phyloP scores from a whole-genome alignment of 2,888 invertebrate genomes.

The Drosophila meridiana region DNA sequence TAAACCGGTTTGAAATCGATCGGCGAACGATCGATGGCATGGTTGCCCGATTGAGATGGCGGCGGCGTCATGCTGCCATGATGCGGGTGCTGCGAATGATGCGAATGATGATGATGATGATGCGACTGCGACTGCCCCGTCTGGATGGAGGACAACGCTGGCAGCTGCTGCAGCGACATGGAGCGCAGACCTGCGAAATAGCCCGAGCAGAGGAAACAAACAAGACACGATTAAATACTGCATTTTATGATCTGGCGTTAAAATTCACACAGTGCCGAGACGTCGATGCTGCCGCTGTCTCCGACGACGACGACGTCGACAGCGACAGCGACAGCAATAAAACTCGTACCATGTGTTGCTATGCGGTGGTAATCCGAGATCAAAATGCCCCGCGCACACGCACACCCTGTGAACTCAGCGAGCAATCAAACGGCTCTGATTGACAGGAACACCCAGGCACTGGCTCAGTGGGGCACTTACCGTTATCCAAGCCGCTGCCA shows the following conservation, averaged over 20 bases:
- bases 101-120: conserved; percentile 59
- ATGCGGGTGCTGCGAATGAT: conserved; percentile 70
- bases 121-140: conserved; percentile 49
- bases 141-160: conserved; percentile 62
- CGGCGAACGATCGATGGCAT: conserved; percentile 67
- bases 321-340: conserved; percentile 46
- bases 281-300: conserved; percentile 23
- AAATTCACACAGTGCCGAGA: conserved; percentile 69
- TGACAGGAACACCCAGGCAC: conserved; percentile 76
- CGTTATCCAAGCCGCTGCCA: conserved; percentile 81
- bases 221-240: conserved; percentile 57
- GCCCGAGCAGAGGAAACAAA: conserved; percentile 4
- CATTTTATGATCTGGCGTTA: conserved; percentile 64
- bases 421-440: conserved; percentile 65
- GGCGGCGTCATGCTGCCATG: conserved; percentile 76
- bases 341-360: conserved; percentile 56
- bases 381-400: conserved; percentile 21
- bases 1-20: conserved; percentile 84
- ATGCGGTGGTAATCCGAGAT: conserved; percentile 58
- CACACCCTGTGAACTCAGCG: conserved; percentile 24
- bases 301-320: conserved; percentile 25
- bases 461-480: conserved; percentile 74
- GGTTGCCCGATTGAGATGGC: conserved; percentile 72
- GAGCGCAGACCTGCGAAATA: conserved; percentile 80
- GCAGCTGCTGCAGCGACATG: conserved; percentile 81